Evolutionary conservation across 2,113 vertebrate genomes (phyloP), one percentile per base, ranked within the genome.

Genomic region (Macquaria australasica): DNA sequence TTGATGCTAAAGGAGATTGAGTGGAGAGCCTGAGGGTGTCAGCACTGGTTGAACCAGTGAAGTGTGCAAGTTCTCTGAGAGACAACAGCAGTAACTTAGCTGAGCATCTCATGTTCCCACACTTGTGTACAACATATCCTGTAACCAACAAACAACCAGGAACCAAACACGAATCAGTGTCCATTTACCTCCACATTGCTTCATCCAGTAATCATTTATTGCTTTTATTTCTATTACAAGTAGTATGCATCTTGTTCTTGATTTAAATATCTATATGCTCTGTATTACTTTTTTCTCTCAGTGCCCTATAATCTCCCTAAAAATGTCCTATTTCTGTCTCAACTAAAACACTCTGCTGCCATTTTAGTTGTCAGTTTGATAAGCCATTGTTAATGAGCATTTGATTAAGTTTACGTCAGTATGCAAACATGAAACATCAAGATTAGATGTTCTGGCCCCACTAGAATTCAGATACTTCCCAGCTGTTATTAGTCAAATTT

Each of bases 111-210:
- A 0, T 75, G 92, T 93, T 93, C 69, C 85, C 56, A 83, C 87
- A 83, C 87, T 81, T 88, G 86, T 92, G 81, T 88, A 73, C 85
- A 23, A 87, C 77, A 58, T 82, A 92, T 93, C 92, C 73, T 55
- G 80, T 94, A 23, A 90, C 93, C 28, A 18, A 88, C 93, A 91
- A 92, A 92, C 90, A 93, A 92, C 58, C 6, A n/a, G 14, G 56
- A 77, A 81, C 25, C 77, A 62, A 90, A 83, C 83, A 72, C n/a
- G 37, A 85, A 84, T 82, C 74, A 55, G 78, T 69, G 70, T 88
- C 77, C 18, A 3, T 67, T 89, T 83, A 80, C 88, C 51, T 34
- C 8, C 68, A 28, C 5, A 14, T 23, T 51, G 48, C 71, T 20
- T 63, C 28, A 25, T 16, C 12, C 62, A 7, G 39, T 41, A 18